Evolutionary conservation across 2,113 vertebrate species (phyloP), one percentile per base, ranked within the genome.

Genomic region (Albula goreensis): DNA sequence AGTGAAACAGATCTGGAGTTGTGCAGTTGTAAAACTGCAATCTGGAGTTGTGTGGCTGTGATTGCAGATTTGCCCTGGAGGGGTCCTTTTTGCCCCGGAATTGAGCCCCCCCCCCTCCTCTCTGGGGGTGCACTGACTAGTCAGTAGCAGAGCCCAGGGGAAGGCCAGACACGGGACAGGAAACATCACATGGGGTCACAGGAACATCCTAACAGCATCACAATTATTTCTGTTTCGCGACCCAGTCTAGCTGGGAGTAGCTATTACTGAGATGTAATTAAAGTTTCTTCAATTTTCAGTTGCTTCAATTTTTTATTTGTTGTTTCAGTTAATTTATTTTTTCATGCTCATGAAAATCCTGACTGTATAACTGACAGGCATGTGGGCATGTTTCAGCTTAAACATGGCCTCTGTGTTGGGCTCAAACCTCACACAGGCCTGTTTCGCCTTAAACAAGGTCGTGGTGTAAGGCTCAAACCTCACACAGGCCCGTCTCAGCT

Each of bases 161-260:
- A 85, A 86, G 86, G 82, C 80, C 80, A 89, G 90, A 90, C 86
- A 86, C 89, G 89, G 89, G 89, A 82, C 80, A 85, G 87, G 88
- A 90, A 90, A 89, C 90, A 86, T 89, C 86, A 90, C 88, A 89
- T 90, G 91, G 86, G 89, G 87, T 80, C 86, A 87, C 87, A 86
- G 87, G 87, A 85, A 78, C 83, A 85, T 81, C 78, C 83, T 83
- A 86, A 90, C 89, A 91, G 88, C 87, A 86, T 85, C 85, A 86
- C 83, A 89, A 89, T 90, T 90, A 88, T 91, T 90, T 87, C 49
- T 56, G 70, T 85, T 48, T 85, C 52, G 83, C 4, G 15, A 17
- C 60, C 17, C 51, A 77, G 80, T 63, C 81, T 49, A 60, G 22
- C 78, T 81, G 56, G 48, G 82, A 89, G 84, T 88, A 89, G 85